These are phyloP conservation scores for Lordiphosa collinella DNA, from an alignment of 1,140 invertebrate genomes.

Conservation along the genomic window DNA sequence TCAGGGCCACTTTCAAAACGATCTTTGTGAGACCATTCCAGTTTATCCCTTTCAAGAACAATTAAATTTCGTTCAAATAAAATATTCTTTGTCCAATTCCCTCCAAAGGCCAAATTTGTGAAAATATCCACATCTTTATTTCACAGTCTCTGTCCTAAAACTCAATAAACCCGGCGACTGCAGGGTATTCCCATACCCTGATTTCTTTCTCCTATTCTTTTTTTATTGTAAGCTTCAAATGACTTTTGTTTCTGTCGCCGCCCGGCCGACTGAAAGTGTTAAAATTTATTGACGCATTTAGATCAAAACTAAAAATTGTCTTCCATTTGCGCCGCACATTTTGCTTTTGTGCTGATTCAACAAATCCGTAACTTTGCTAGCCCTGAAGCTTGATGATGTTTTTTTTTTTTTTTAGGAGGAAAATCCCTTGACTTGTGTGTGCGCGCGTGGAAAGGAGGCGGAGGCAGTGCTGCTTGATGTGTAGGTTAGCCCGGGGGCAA, in stretches of 20 bases:
- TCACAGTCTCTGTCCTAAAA: too few relatives aligned
- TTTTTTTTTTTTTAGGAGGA: slow-evolving; percentile 53
- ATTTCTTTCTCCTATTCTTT: slow-evolving; percentile 16
- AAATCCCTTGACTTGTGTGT: slow-evolving; percentile 58
- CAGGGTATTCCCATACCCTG: slow-evolving; percentile 23
- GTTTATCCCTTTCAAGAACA: too few relatives aligned
- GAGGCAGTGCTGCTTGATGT: neutral
- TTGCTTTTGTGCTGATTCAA: slow-evolving; percentile 48
- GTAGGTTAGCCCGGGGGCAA: slow-evolving; percentile 48
- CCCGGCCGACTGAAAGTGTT: slow-evolving; percentile 61
- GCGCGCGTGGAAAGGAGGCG: neutral
- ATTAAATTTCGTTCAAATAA: too few relatives aligned
- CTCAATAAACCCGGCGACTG: neutral
- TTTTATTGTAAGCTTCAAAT: slow-evolving; percentile 59
- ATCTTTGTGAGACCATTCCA: too few relatives aligned
- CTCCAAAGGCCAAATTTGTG: too few relatives aligned
- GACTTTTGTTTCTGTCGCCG: slow-evolving; percentile 66
- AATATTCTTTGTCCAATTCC: too few relatives aligned
- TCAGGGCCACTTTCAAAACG: too few relatives aligned
- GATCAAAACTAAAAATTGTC: slow-evolving; percentile 76
- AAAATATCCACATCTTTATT: too few relatives aligned
- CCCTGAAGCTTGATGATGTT: slow-evolving; percentile 23
- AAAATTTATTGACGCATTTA: slow-evolving; percentile 77
- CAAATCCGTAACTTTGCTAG: slow-evolving; percentile 28
- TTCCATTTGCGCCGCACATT: slow-evolving; percentile 35